Conservation (phyloP, 2,113 vertebrate species). For the Dasyurus viverrinus region DNA sequence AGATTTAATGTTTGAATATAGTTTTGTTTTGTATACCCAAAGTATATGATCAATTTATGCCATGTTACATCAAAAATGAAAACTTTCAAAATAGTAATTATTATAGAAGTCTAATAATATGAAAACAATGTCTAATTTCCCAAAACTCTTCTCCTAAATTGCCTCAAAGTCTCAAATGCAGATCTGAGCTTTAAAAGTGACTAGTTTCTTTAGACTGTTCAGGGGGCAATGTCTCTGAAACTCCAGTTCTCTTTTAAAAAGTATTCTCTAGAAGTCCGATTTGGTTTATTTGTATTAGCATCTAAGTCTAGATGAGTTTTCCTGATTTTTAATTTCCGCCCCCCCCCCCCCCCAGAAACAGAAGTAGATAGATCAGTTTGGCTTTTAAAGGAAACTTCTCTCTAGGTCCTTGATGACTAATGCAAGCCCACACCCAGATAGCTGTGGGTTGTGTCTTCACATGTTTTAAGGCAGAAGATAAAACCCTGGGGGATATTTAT, state of each 20-base stretch:
- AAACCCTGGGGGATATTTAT: constrained; percentile 78
- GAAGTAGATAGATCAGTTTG: constrained; percentile 38
- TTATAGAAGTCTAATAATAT: constrained; percentile 11
- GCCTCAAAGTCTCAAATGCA: background rate
- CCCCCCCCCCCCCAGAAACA: background rate
- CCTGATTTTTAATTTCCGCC: background rate
- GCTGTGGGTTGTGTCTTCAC: constrained; percentile 80
- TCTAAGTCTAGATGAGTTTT: background rate
- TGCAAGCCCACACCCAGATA: constrained; percentile 80
- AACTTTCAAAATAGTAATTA: background rate
- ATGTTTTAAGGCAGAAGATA: constrained; percentile 69
- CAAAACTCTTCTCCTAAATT: constrained; percentile 25
- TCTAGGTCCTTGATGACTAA: constrained; percentile 67
- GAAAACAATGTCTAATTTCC: constrained; percentile 2
- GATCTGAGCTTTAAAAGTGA: background rate
- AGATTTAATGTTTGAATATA: background rate
- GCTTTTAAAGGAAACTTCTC: constrained; percentile 68
- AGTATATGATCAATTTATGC: background rate
- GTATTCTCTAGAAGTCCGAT: background rate
- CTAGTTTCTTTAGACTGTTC: background rate
- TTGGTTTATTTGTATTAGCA: constrained; percentile 22
- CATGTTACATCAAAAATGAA: background rate
- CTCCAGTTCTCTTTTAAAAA: background rate
- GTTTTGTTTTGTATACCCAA: background rate
- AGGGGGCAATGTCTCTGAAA: constrained; percentile 4